Evolutionary conservation across 2,888 invertebrate species (phyloP), one percentile per base, ranked within the genome.

Genomic region (Volucella zonaria): DNA sequence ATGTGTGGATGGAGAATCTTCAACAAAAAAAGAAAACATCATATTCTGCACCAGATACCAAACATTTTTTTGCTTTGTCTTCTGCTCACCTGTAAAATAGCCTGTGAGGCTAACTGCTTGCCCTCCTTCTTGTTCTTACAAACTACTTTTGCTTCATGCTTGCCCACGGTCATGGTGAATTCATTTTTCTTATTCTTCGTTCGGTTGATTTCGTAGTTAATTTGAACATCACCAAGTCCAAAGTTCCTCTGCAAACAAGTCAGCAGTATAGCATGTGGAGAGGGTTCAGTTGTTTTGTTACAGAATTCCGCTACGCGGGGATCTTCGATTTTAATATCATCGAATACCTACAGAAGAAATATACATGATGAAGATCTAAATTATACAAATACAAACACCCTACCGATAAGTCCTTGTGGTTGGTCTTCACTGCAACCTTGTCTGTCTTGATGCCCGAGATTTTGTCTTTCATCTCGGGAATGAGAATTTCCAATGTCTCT

Each of bases 41-140:
- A 2, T 9, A n/a, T 14, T 18, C 23, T 23, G 14, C 14, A 49
- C 14, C 2, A 38, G 31, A 56, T 89, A 89, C 71, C 86, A 9
- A n/a, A 12, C 0, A 40, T 12, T 0, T 40, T 31, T 31, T 6
- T 6, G 0, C 1, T 31, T 31, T 31, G 1, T 12, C 38, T 3
- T 64, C 1, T n/a, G 73, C 81, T 86, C 88, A 95, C 95, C 94
- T 97, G 96, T 58, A 99, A 92, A 88, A 99, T 97, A 9, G 96
- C 95, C 92, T 99, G 99, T 4, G 99, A 97, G 15, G 99, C 99
- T 87, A 96, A 93, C 90, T 99, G 99, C 91, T 99, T 99, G 8
- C 99, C 99, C 87, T 97, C 97, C 89, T 97, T 95, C 92, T 99
- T 99, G 92, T 99, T 99, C 91, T 97, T 96, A 91, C 98, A 98